These are phyloP conservation scores for Caenorhabditis sp. DNA, from an alignment of 2,888 invertebrate species.

Conservation along the genomic window DNA sequence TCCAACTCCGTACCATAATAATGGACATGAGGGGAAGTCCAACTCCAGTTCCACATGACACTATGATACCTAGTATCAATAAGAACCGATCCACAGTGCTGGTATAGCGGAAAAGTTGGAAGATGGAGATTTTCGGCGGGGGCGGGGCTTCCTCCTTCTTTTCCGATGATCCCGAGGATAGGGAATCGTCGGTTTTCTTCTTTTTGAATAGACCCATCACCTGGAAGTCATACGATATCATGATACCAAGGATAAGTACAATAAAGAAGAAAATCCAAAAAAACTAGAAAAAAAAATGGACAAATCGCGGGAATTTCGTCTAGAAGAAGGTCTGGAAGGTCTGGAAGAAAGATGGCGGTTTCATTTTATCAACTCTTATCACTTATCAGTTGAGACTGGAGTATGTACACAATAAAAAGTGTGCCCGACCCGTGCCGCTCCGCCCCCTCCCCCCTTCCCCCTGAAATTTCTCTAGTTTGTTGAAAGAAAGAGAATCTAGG, in stretches of 20 bases:
- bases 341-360: too few species aligned
- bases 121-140: slow-evolving; percentile 67
- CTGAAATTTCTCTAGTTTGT: slow-evolving; percentile 28
- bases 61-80: slow-evolving; percentile 71
- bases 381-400: too few species aligned
- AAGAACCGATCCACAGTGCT: slow-evolving; percentile 68
- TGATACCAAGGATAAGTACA: neutral
- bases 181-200: slow-evolving; percentile 49
- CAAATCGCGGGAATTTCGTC: too few species aligned
- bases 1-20: too few species aligned
- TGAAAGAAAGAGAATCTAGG: slow-evolving; percentile 35
- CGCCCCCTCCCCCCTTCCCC: too few species aligned
- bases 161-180: slow-evolving; percentile 37
- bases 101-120: slow-evolving; percentile 76
- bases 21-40: slow-evolving; percentile 78
- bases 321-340: too few species aligned
- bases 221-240: slow-evolving; percentile 38
- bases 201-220: slow-evolving; percentile 58
- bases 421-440: neutral
- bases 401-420: neutral
- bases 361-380: too few species aligned
- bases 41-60: slow-evolving; percentile 75
- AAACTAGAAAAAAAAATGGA: too few species aligned
- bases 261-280: neutral
- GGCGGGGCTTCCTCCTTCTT: slow-evolving; percentile 40